phyloP scores from a whole-genome alignment of 2,113 vertebrate species.

The Melanostigma gelatinosum region DNA sequence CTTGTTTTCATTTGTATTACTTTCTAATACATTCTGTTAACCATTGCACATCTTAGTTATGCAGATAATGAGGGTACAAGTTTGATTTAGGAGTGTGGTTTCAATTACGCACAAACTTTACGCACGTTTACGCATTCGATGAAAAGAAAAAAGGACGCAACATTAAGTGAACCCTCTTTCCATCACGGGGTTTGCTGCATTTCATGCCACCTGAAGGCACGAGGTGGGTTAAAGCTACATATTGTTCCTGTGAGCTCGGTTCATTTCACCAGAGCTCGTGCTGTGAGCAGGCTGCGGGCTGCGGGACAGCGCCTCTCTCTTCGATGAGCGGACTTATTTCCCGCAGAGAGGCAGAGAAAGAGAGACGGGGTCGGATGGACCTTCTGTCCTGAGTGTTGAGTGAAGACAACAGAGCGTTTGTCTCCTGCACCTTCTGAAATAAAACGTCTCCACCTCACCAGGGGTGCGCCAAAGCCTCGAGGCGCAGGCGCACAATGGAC shows the following conservation, averaged over 20 bases:
- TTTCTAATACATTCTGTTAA: background rate
- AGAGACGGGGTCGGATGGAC: constrained; percentile 30
- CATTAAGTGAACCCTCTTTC: no score
- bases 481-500: constrained; percentile 1
- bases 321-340: constrained; percentile 1
- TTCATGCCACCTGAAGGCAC: constrained; percentile 51
- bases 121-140: background rate
- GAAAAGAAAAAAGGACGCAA: background rate
- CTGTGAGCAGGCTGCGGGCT: constrained; percentile 46
- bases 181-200: background rate
- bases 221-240: constrained; percentile 24
- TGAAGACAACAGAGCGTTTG: constrained; percentile 47
- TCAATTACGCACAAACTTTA: background rate
- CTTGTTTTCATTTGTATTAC: background rate
- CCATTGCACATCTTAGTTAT: background rate
- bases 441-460: constrained; percentile 35
- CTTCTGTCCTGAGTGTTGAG: constrained; percentile 26
- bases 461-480: constrained; percentile 32
- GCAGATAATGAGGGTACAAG: background rate
- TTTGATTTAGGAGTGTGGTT: background rate
- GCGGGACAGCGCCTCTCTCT: no score
- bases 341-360: constrained; percentile 47
- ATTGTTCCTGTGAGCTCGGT: constrained; percentile 51
- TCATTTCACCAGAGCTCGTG: constrained; percentile 52
- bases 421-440: constrained; percentile 26